phyloP scores from a whole-genome alignment of 2,888 invertebrate species.

The Apodemia duryi region DNA sequence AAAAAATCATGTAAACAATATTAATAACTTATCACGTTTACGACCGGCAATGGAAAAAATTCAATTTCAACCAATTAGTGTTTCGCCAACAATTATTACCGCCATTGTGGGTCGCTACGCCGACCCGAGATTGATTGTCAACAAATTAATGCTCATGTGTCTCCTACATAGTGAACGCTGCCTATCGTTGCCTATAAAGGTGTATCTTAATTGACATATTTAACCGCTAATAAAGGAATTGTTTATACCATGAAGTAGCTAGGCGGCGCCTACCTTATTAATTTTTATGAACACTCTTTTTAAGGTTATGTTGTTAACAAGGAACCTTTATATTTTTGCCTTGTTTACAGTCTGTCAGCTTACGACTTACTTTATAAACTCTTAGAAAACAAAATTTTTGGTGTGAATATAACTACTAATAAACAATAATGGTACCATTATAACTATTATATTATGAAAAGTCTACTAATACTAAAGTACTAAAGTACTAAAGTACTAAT shows the following conservation, averaged over 20 bases:
- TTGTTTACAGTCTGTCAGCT: no score
- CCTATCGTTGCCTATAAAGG: slow-evolving; percentile 7
- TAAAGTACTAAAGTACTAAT: no score
- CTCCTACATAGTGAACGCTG: not conserved
- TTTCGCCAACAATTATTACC: not conserved
- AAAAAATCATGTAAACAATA: slow-evolving; percentile 1
- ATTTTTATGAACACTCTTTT: not conserved
- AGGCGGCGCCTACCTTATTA: slow-evolving; percentile 1
- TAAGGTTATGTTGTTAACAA: no score
- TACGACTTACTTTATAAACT: no score
- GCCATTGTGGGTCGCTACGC: not conserved
- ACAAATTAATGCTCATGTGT: slow-evolving; percentile 1
- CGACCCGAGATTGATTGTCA: slow-evolving; percentile 8
- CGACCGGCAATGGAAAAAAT: not conserved
- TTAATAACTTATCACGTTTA: not conserved
- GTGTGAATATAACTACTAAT: no score
- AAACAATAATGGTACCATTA: no score
- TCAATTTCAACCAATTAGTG: slow-evolving; percentile 1
- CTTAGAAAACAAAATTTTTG: no score
- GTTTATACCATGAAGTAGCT: not conserved
- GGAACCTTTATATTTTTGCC: no score
- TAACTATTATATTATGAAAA: no score
- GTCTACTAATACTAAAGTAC: no score
- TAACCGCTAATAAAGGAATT: slow-evolving; percentile 11
- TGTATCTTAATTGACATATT: slow-evolving; percentile 11